phyloP scores from a whole-genome alignment of 2,797 vertebrate species.

The Microctenopoma steveboyesi region DNA sequence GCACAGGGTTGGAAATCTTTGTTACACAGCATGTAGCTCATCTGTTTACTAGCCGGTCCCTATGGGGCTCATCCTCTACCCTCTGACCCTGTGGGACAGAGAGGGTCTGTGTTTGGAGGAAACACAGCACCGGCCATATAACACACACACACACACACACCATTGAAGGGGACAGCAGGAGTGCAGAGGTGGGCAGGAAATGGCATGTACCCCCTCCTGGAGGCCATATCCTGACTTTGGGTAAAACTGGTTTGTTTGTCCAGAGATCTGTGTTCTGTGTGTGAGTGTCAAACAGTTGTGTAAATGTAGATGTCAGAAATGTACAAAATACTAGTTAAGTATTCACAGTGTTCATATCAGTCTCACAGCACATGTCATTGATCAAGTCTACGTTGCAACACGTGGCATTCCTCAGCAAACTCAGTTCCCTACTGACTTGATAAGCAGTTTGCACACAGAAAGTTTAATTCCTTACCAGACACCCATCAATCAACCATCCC shows the following conservation, averaged over 20 bases:
- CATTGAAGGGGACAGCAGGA: conserved; percentile 69
- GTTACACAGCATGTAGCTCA: conserved; percentile 39
- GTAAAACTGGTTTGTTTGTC: conserved; percentile 69
- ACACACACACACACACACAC: conserved; percentile 52
- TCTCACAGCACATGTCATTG: conserved; percentile 64
- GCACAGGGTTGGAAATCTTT: conserved; percentile 29
- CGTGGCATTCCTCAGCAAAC: conserved; percentile 72
- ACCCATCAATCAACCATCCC: conserved; percentile 17
- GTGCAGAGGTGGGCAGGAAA: conserved; percentile 76
- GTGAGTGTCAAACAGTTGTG: conserved; percentile 4
- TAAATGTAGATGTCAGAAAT: conserved; percentile 12
- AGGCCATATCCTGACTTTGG: conserved; percentile 78
- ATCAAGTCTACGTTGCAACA: conserved; percentile 72
- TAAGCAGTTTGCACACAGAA: conserved; percentile 71
- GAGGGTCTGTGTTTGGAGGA: conserved; percentile 68
- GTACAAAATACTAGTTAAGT: conserved; percentile 21
- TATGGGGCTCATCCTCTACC: conserved; percentile 71
- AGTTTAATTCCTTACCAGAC: conserved; percentile 66
- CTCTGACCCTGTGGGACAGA: conserved; percentile 73
- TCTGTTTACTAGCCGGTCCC: conserved; percentile 65
- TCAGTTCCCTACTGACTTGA: conserved; percentile 69
- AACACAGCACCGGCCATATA: conserved; percentile 54
- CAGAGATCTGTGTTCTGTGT: conserved; percentile 55
- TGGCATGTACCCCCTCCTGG: conserved; percentile 70
- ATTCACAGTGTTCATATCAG: conserved; percentile 31